Evolutionary conservation across 2,888 invertebrate species (phyloP).

Genomic region (Drosophila neonasuta): DNA sequence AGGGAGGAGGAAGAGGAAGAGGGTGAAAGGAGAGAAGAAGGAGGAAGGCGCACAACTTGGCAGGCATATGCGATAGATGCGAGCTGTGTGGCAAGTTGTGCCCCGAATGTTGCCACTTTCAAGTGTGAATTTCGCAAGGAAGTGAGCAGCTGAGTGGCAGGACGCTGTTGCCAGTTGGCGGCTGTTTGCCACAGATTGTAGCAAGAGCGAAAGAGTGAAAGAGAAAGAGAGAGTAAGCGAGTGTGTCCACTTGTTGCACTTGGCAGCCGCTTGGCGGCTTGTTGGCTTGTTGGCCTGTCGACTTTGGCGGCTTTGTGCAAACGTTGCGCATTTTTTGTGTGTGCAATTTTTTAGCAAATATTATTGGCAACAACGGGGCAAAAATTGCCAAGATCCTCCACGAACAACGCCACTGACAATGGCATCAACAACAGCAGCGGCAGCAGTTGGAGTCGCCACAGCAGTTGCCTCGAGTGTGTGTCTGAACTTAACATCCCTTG

Average conservation of each 20-base stretch:
- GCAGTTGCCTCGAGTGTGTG: constrained; percentile 61
- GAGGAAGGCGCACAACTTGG: constrained; percentile 52
- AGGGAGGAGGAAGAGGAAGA: background rate
- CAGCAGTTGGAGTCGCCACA: constrained; percentile 28
- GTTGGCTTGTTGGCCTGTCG: constrained; percentile 18
- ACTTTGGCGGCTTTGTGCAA: constrained; percentile 43
- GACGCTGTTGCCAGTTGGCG: constrained; percentile 17
- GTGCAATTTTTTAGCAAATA: constrained; percentile 62
- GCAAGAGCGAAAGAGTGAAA: background rate
- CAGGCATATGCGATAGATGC: constrained; percentile 52
- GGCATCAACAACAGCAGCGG: constrained; percentile 37
- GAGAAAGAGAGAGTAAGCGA: too few relatives aligned
- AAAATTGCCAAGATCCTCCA: constrained; percentile 38
- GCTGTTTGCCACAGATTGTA: constrained; percentile 3
- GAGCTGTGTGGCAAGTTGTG: constrained; percentile 16
- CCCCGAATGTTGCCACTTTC: constrained; percentile 32
- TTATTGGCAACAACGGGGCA: constrained; percentile 63
- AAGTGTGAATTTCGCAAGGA: constrained; percentile 58
- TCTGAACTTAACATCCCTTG: constrained; percentile 67
- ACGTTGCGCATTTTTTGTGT: constrained; percentile 57
- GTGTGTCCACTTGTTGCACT: constrained; percentile 46
- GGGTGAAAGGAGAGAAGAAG: background rate
- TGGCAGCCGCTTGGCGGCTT: constrained; percentile 30
- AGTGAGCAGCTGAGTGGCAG: constrained; percentile 51
- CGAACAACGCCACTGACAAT: constrained; percentile 56